A percentile compares a stretch with the other conserved stretches of the same genome.
Conservation (phyloP, 2,888 invertebrate species). For the Troglohyphantes excavatus region DNA sequence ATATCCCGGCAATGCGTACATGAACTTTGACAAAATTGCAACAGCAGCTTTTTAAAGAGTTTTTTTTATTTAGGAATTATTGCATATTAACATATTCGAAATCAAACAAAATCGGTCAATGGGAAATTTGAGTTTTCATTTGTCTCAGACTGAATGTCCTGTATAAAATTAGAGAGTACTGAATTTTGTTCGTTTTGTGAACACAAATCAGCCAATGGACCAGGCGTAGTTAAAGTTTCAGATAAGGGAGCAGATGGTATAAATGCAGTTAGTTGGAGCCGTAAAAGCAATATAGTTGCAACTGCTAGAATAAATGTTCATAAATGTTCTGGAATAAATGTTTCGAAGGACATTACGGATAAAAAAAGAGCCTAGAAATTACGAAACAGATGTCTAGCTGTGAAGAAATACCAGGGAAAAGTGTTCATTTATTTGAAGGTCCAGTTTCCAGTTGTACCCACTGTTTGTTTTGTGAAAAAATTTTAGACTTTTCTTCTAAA, state of each 20-base stretch:
- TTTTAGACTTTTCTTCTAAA: constrained; percentile 16
- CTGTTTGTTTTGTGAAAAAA: constrained; percentile 24
- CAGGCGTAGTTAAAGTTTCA: not conserved
- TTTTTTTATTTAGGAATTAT: too few relatives aligned
- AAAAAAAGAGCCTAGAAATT: constrained; percentile 3
- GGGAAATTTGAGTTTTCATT: too few relatives aligned
- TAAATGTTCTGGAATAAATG: too few relatives aligned
- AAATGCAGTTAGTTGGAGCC: constrained; percentile 7
- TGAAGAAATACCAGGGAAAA: constrained; percentile 9
- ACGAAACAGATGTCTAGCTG: not conserved
- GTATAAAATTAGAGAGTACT: not conserved
- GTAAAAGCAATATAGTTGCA: constrained; percentile 14
- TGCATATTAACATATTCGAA: too few relatives aligned
- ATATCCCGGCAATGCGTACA: too few relatives aligned
- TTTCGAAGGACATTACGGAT: constrained; percentile 5
- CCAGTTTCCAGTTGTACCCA: constrained; percentile 19
- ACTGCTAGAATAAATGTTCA: constrained; percentile 31
- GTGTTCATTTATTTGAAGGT: not conserved
- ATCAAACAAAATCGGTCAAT: too few relatives aligned
- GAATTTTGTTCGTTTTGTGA: constrained; percentile 9
- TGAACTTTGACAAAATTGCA: too few relatives aligned
- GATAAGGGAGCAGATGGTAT: constrained; percentile 4
- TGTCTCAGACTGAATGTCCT: not conserved
- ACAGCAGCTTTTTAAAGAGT: too few relatives aligned
- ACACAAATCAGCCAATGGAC: constrained; percentile 1